Conservation (phyloP, 1,140 invertebrate species). For the Penaeus vannamei region DNA sequence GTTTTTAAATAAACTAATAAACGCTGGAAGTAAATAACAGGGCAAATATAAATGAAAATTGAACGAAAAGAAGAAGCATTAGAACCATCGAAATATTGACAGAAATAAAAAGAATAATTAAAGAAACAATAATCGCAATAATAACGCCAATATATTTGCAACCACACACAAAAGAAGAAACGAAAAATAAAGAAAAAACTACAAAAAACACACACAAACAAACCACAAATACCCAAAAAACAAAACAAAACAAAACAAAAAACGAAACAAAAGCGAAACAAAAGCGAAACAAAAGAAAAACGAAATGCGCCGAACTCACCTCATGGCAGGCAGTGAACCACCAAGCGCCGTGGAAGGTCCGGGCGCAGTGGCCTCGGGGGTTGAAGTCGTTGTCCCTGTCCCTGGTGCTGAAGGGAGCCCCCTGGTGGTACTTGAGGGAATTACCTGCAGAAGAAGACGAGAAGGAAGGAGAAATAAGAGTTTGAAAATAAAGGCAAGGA, state of each 20-base stretch:
- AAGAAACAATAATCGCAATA: too few species aligned
- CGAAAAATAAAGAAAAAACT: too few species aligned
- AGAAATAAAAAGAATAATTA: too few species aligned
- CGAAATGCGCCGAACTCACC: conserved; percentile 29
- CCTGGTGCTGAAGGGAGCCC: conserved; percentile 69
- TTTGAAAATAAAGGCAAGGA: neutral
- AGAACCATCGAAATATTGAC: too few species aligned
- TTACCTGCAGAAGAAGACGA: conserved; percentile 51
- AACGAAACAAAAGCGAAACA: neutral
- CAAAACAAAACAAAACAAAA: neutral
- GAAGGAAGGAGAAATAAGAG: conserved; percentile 6
- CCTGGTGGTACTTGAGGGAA: conserved; percentile 68
- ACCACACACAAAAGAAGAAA: too few species aligned
- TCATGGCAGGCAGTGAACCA: conserved; percentile 71
- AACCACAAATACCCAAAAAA: neutral
- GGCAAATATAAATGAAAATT: too few species aligned
- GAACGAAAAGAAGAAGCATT: too few species aligned
- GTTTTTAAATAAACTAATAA: too few species aligned
- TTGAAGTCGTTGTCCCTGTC: conserved; percentile 71
- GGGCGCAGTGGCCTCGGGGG: conserved; percentile 69
- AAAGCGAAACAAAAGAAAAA: neutral
- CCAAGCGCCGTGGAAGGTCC: conserved; percentile 70
- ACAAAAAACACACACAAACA: too few species aligned
- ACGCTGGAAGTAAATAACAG: too few species aligned
- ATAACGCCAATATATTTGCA: too few species aligned